A percentile compares a stretch with the other conserved stretches of the same genome.
These are phyloP conservation scores for Trichechus manatus DNA, from an alignment of 2,113 vertebrate genomes.

Conservation along the genomic window DNA sequence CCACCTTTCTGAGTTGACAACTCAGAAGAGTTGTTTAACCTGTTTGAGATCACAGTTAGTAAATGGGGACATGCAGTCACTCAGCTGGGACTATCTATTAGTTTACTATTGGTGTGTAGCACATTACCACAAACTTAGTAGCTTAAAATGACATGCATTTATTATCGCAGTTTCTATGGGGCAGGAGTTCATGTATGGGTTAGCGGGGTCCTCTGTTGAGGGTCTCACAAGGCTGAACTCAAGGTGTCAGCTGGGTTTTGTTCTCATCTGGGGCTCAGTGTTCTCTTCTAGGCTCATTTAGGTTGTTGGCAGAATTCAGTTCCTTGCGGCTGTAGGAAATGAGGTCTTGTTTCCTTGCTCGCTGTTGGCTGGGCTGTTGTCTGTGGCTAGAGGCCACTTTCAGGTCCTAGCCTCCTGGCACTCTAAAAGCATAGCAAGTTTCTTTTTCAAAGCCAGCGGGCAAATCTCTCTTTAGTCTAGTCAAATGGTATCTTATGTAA, in stretches of 20 bases:
- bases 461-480: not conserved
- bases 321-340: not conserved
- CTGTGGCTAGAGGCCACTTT: not conserved
- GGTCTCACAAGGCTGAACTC: not conserved
- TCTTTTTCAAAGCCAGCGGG: not conserved
- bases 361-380: not conserved
- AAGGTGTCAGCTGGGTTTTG: not conserved
- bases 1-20: not conserved
- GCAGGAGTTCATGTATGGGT: not conserved
- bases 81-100: not conserved
- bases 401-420: not conserved
- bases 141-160: not conserved
- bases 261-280: not conserved
- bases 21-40: not conserved
- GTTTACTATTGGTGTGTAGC: not conserved
- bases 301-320: not conserved
- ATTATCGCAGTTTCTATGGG: not conserved
- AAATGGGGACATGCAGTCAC: not conserved
- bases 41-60: not conserved
- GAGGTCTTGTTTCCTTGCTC: not conserved
- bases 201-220: not conserved
- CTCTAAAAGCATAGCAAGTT: not conserved
- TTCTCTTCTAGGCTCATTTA: not conserved
- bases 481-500: not conserved
- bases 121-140: not conserved